Conservation (phyloP, 2,113 vertebrate genomes). For the Hyla sarda region DNA sequence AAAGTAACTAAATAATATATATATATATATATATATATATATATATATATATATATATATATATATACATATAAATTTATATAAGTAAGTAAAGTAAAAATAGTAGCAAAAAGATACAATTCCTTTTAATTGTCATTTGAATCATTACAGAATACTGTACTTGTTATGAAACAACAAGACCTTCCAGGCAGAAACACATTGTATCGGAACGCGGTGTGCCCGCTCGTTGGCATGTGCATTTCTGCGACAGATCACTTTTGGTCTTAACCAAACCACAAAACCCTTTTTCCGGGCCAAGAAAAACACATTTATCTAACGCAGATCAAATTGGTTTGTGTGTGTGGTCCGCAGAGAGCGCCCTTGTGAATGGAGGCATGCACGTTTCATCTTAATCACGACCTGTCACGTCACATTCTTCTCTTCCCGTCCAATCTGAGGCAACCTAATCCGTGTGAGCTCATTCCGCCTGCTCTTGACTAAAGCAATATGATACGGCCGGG, state of each 20-base stretch:
- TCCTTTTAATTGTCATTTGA: neutral
- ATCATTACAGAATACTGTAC: neutral
- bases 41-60: no score
- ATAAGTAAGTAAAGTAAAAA: neutral
- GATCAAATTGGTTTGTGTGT: slow-evolving; percentile 30
- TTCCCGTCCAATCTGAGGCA: slow-evolving; percentile 7
- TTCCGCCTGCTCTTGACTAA: neutral
- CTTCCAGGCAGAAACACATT: neutral
- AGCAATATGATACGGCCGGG: slow-evolving; percentile 1
- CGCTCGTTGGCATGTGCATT: neutral
- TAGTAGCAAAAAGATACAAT: neutral
- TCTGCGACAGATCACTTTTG: slow-evolving; percentile 23
- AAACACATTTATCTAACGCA: neutral
- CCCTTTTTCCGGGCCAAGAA: neutral
- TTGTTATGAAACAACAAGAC: neutral
- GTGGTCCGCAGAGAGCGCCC: neutral
- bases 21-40: no score
- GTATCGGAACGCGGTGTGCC: neutral
- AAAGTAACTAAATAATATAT: no score
- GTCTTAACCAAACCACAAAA: slow-evolving; percentile 9
- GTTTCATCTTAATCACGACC: neutral
- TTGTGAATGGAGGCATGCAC: slow-evolving; percentile 13
- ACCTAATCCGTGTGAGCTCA: neutral
- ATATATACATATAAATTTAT: no score
- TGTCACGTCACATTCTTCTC: slow-evolving; percentile 19